These are phyloP conservation scores for Agraylea sexmaculata DNA, from an alignment of 1,140 invertebrate species.

Conservation along the genomic window DNA sequence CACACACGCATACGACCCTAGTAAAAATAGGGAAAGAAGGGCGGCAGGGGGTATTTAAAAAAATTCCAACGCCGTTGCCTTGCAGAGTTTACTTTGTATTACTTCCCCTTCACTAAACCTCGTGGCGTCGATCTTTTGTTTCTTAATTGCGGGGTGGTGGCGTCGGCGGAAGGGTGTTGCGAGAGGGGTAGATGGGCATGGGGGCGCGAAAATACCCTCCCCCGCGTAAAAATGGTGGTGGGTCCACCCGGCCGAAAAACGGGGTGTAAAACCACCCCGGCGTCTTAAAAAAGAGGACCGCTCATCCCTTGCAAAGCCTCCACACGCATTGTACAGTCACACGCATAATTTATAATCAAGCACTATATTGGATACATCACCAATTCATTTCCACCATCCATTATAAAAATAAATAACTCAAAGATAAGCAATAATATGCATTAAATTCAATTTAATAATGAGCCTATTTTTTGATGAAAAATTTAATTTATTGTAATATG, in stretches of 20 bases:
- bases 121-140: conserved; percentile 23
- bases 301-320: no score
- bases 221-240: conserved; percentile 5
- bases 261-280: conserved; percentile 17
- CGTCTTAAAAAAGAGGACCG: no score
- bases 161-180: conserved; percentile 11
- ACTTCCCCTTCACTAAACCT: conserved; percentile 23
- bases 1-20: no score
- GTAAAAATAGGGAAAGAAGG: no score
- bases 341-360: no score
- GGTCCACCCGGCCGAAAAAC: conserved; percentile 12
- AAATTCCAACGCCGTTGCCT: conserved; percentile 19
- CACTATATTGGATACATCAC: no score
- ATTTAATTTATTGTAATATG: neutral
- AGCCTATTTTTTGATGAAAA: neutral
- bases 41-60: conserved; percentile 21
- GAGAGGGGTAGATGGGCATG: no score
- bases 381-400: no score
- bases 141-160: conserved; percentile 23
- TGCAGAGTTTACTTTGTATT: conserved; percentile 22
- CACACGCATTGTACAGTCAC: no score
- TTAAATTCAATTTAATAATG: neutral
- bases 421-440: neutral
- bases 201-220: conserved; percentile 15
- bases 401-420: neutral